These are phyloP conservation scores for Lacanobia wlatinum DNA, from an alignment of 2,888 invertebrate species.

Conservation along the genomic window DNA sequence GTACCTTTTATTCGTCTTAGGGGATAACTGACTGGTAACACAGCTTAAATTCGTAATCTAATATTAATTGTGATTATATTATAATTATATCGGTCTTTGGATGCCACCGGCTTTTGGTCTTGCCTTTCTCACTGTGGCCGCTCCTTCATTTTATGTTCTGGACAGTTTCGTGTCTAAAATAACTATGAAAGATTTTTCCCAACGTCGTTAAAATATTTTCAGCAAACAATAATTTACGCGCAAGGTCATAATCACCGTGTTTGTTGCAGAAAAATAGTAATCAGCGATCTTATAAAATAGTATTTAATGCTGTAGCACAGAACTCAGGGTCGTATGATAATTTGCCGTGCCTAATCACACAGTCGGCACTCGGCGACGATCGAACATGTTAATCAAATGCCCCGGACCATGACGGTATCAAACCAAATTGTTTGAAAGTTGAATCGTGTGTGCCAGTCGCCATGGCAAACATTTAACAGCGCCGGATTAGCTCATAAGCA, in stretches of 20 bases:
- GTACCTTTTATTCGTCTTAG: conserved; percentile 14
- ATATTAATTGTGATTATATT: no score
- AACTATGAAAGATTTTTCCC: conserved; percentile 6
- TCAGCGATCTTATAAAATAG: conserved; percentile 32
- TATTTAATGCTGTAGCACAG: conserved; percentile 40
- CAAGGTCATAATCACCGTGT: background rate
- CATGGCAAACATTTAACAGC: no score
- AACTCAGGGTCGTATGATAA: conserved; percentile 64
- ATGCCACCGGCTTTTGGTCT: background rate
- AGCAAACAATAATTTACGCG: background rate
- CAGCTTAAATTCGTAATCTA: conserved; percentile 4
- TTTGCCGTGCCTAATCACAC: conserved; percentile 55
- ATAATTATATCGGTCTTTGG: no score
- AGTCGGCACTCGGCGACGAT: conserved; percentile 32
- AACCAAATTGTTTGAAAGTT: conserved; percentile 49
- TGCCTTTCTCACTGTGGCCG: background rate
- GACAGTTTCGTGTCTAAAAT: conserved; percentile 4
- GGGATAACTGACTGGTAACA: conserved; percentile 26
- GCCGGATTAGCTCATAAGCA: no score
- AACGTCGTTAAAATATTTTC: background rate
- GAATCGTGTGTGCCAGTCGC: conserved; percentile 36
- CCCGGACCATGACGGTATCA: conserved; percentile 56
- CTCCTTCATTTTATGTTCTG: background rate
- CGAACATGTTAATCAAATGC: conserved; percentile 59
- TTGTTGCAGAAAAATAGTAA: conserved; percentile 36